Conservation (phyloP, 1,140 invertebrate genomes). For the Drosophila pruinosa region DNA sequence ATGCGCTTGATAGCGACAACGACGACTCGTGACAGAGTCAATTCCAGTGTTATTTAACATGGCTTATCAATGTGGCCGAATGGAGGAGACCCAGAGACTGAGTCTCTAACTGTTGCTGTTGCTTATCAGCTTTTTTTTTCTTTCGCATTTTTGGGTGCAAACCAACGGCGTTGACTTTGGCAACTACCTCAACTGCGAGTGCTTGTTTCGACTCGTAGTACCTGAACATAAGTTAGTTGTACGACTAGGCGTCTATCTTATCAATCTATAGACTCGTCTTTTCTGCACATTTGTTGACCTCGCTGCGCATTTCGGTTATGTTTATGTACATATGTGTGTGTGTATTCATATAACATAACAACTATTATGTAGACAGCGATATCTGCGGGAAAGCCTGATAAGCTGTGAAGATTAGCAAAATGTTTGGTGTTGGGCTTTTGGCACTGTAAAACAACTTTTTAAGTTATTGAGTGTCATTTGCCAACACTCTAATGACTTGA, state of each 20-base stretch:
- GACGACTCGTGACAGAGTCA: conserved; percentile 33
- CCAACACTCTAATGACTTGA: neutral
- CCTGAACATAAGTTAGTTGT: neutral
- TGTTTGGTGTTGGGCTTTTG: neutral
- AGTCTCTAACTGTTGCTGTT: conserved; percentile 1
- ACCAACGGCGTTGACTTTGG: conserved; percentile 32
- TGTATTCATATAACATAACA: too few species aligned
- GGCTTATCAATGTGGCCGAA: conserved; percentile 39
- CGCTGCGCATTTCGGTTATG: conserved; percentile 20
- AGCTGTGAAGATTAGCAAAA: neutral
- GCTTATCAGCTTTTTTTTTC: conserved; percentile 44
- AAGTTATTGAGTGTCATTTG: neutral
- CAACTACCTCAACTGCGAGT: conserved; percentile 14
- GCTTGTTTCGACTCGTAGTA: neutral
- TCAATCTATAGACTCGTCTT: conserved; percentile 51
- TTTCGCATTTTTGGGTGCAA: conserved; percentile 37
- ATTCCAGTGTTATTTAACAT: conserved; percentile 28
- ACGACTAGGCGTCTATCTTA: conserved; percentile 51
- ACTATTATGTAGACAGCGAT: neutral
- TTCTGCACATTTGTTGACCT: conserved; percentile 65
- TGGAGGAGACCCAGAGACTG: neutral
- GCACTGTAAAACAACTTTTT: neutral
- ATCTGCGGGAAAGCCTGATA: neutral
- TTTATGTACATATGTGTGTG: neutral
- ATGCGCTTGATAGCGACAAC: conserved; percentile 29